Evolutionary conservation across 2,888 invertebrate genomes (phyloP).

Genomic region (Eupithecia exiguata): DNA sequence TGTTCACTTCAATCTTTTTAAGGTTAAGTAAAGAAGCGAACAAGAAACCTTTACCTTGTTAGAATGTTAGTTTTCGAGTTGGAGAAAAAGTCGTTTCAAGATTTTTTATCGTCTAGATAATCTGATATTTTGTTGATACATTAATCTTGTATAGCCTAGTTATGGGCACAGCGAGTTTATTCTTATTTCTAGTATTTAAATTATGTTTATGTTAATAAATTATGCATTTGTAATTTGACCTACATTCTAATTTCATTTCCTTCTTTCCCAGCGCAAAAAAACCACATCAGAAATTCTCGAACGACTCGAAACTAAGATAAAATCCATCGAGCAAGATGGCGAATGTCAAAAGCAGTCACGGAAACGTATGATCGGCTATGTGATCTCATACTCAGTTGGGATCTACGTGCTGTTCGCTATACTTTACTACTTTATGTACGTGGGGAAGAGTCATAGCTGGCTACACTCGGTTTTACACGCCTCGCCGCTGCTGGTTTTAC

Average conservation of each 20-base stretch:
- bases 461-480: conserved; percentile 89
- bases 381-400: conserved; percentile 88
- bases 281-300: conserved; percentile 84
- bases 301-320: conserved; percentile 90
- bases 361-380: conserved; percentile 91
- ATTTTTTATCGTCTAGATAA: too few species aligned
- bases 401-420: conserved; percentile 88
- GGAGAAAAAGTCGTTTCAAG: too few species aligned
- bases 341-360: conserved; percentile 91
- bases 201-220: too few species aligned
- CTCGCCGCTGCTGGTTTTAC: conserved; percentile 90
- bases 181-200: too few species aligned
- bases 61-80: too few species aligned
- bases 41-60: too few species aligned
- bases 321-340: conserved; percentile 91
- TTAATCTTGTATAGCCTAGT: too few species aligned
- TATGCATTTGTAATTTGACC: too few species aligned
- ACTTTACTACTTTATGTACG: conserved; percentile 91
- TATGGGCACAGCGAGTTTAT: too few species aligned
- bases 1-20: too few species aligned
- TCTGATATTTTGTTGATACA: too few species aligned
- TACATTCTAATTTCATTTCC: not conserved
- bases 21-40: too few species aligned
- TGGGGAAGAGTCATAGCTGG: conserved; percentile 88
- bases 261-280: conserved; percentile 72